Evolutionary conservation across 2,888 invertebrate species (phyloP), one percentile per base, ranked within the genome.

Genomic region (Erannis defoliaria): DNA sequence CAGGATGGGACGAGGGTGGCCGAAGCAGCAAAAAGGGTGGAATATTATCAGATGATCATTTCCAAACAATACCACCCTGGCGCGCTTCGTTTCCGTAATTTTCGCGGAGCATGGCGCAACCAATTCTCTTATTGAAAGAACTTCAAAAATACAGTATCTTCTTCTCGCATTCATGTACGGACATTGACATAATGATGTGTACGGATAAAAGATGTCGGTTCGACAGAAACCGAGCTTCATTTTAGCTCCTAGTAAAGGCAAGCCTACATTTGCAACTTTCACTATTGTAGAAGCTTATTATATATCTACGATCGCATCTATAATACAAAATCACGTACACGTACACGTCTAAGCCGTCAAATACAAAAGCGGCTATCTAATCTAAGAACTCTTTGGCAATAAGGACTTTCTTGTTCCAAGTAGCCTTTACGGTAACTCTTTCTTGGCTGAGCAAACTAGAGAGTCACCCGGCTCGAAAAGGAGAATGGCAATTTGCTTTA

Each of bases 101-200:
- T 67, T 62, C 64, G 55, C 60, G 58, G 33, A 55, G 60, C 48
- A 43, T 31, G 37, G 35, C 51, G 46, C 48, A 54, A 61, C 62
- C 51, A 68, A 64, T 61, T 64, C 55, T 35, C 40, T 31, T 55
- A 60, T 57, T 60, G 42, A 59, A 55, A 57, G 66, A 55, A 62
- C 48, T 59, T 46, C 23, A 16, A 42, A 16, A 42, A 51, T 19
- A 56, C 18, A 38, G 45, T 26, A 5, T 40, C 46, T 37, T 45
- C 23, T 45, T 21, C 57, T 55, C 64, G 16, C 38, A 38, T 50
- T 37, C 48, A 31, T 18, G 35, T 21, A n/a, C 43, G 18, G 16
- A 16, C 19, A 49, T 18, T 1, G 16, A n/a, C 16, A 8, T 26
- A 26, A 26, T 26, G 19, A n/a, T n/a, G n/a, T n/a, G n/a, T n/a